phyloP scores from a whole-genome alignment of 2,113 vertebrate species.

The Solea senegalensis region DNA sequence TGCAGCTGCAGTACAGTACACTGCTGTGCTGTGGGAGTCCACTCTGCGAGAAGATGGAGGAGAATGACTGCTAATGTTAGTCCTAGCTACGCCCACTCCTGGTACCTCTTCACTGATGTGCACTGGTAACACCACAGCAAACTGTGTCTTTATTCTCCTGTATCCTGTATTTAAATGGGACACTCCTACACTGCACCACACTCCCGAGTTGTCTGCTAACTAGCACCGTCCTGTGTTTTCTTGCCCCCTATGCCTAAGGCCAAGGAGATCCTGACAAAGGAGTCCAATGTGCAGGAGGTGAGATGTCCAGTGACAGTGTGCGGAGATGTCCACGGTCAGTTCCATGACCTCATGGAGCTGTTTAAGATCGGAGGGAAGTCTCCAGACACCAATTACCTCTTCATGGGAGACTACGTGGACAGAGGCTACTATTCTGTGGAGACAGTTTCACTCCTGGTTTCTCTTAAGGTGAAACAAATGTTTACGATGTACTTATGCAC shows the following conservation, averaged over 20 bases:
- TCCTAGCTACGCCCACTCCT: conserved; percentile 58
- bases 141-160: neutral
- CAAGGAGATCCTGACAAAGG: conserved; percentile 97
- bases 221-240: conserved; percentile 6
- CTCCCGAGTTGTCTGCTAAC: conserved; percentile 1
- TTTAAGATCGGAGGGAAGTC: conserved; percentile 91
- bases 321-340: conserved; percentile 83
- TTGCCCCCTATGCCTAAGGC: conserved; percentile 78
- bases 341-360: conserved; percentile 84
- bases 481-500: too few species aligned
- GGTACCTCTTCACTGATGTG: conserved; percentile 28
- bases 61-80: conserved; percentile 38
- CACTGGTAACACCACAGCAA: conserved; percentile 16
- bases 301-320: conserved; percentile 96
- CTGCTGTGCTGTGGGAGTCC: conserved; percentile 10
- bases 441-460: conserved; percentile 95
- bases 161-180: neutral
- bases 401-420: conserved; percentile 86
- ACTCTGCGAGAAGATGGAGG: conserved; percentile 63
- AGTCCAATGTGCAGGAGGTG: conserved; percentile 97
- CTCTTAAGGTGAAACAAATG: conserved; percentile 89
- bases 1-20: conserved; percentile 31
- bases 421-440: conserved; percentile 91
- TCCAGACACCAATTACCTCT: conserved; percentile 98
- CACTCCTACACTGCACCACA: neutral